Percentiles rank a stretch among this genome's conserved stretches.
Conservation (phyloP, 2,888 invertebrate genomes). For the Craniophora ligustri region DNA sequence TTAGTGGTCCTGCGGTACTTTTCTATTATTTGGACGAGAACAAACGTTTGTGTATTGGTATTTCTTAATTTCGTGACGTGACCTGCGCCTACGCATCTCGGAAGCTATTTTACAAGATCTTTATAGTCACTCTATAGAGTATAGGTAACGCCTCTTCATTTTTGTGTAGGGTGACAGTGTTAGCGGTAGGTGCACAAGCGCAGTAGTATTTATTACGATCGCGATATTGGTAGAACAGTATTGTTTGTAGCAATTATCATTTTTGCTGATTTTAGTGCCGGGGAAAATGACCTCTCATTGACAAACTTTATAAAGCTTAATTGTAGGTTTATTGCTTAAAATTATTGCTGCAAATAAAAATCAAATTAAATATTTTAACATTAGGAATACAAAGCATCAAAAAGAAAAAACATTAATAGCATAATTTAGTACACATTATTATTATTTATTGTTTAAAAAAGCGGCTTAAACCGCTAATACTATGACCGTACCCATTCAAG, state of each 20-base stretch:
- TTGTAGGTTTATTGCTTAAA: no score
- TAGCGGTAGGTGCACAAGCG: conserved; percentile 8
- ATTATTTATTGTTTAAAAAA: conserved; percentile 16
- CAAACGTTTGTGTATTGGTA: conserved; percentile 50
- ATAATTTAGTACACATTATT: conserved; percentile 6
- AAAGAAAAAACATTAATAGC: not conserved
- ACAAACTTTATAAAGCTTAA: no score
- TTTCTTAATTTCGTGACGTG: conserved; percentile 65
- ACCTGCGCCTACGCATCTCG: conserved; percentile 62
- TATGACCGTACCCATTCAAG: conserved; percentile 41
- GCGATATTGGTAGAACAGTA: no score
- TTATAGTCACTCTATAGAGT: conserved; percentile 67
- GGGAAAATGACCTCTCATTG: no score
- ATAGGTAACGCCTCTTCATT: conserved; percentile 54
- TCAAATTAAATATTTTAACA: not conserved
- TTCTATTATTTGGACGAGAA: conserved; percentile 21
- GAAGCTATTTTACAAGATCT: conserved; percentile 71
- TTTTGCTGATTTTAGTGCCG: no score
- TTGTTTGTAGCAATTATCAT: no score
- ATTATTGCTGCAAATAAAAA: no score
- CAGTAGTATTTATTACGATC: not conserved
- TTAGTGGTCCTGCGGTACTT: conserved; percentile 22
- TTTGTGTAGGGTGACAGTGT: conserved; percentile 27
- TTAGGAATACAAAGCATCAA: not conserved
- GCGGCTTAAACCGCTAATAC: conserved; percentile 38